A percentile compares a stretch with the other conserved stretches of the same genome.
phyloP scores from a whole-genome alignment of 2,888 invertebrate species.

The Lycaena phlaeas region DNA sequence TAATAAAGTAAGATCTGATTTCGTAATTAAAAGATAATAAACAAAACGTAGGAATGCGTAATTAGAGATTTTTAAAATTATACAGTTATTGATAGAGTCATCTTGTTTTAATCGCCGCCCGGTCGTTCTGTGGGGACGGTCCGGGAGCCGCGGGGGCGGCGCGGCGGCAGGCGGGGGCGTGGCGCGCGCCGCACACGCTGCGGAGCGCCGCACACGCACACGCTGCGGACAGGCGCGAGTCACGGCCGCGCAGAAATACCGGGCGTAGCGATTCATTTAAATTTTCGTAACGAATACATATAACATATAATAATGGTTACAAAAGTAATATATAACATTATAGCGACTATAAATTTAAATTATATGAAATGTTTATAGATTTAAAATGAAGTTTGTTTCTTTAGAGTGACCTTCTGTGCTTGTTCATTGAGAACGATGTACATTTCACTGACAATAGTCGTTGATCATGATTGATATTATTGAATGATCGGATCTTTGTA shows the following conservation, averaged over 20 bases:
- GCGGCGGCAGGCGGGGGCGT: conserved; percentile 10
- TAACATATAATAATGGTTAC: conserved; percentile 73
- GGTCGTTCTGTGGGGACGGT: conserved; percentile 29
- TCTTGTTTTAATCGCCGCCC: conserved; percentile 49
- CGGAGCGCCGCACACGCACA: conserved; percentile 9
- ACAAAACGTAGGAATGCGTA: conserved; percentile 72
- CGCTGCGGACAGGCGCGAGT: conserved; percentile 9
- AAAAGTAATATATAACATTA: conserved; percentile 73
- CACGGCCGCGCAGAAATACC: conserved; percentile 21
- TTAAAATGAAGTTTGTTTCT: conserved; percentile 65
- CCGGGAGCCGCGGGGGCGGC: conserved; percentile 13
- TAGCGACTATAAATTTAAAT: conserved; percentile 72
- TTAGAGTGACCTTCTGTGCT: conserved; percentile 67
- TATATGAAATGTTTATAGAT: conserved; percentile 74
- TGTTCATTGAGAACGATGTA: conserved; percentile 52
- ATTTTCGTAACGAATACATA: conserved; percentile 71
- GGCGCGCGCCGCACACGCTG: conserved; percentile 10
- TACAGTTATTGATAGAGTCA: conserved; percentile 70
- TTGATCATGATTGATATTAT: conserved; percentile 42
- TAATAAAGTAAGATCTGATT: conserved; percentile 71
- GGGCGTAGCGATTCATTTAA: conserved; percentile 47
- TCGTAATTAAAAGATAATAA: conserved; percentile 73
- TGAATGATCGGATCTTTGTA: conserved; percentile 56
- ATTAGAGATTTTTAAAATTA: conserved; percentile 73
- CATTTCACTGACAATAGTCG: conserved; percentile 60